Base-by-base conservation (phyloP, 2,888 invertebrate species). In the Cylindroiulus punctatus region DNA sequence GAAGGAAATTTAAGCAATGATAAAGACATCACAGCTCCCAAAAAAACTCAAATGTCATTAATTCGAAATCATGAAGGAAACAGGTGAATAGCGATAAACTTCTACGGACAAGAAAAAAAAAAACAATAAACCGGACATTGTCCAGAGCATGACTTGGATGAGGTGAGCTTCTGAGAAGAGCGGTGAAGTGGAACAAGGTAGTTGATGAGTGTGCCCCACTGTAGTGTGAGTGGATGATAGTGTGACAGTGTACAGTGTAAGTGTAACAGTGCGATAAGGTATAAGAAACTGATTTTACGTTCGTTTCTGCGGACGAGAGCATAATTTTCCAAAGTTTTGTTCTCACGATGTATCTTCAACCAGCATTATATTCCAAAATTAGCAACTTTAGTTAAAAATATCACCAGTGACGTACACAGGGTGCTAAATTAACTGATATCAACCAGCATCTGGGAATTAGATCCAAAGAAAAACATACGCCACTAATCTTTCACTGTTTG, bases 31-130 rank as follows among this genome's bases (percentile, higher is more conserved):
- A 30, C 26, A 17, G 30, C 30, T 76, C 30, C 12, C 30, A 76
- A 44, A 44, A 44, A 76, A 76, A 76, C 76, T 76, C 30, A 76
- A 76, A 76, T 30, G 76, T 76, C 76, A 65, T 26, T 26, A 76
- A 14, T 30, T 76, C 14, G 30, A 76, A 76, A 76, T 76, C 14
- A 76, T 26, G 76, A 30, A 76, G 30, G 76, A 65, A 65, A 65
- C 10, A 30, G 76, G 30, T 76, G 76, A 14, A 14, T 76, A 30
- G 76, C 26, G 76, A 76, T 76, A 30, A 76, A 76, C 76, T 76
- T 76, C 76, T 14, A 76, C 17, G 76, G 76, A 76, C 30, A 76
- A 76, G 30, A 76, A 76, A 44, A 76, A 26, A 26, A 76, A 76
- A 30, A 76, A 76, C 30, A 30, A 76, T 30, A 14, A 76, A 76